These are phyloP conservation scores for Trichosurus vulpecula DNA, from an alignment of 2,797 vertebrate genomes.

Conservation along the genomic window DNA sequence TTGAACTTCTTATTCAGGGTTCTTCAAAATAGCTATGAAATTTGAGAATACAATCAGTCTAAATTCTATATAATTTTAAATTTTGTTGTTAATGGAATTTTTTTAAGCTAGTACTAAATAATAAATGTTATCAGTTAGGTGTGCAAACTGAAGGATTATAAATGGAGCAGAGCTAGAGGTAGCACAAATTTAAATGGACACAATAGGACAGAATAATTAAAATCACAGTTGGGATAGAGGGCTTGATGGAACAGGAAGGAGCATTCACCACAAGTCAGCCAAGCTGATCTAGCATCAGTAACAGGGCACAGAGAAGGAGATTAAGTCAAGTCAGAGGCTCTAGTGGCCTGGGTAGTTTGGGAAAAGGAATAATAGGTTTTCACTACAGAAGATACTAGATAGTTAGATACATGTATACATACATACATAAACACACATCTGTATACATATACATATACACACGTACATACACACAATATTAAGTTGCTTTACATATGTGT, in stretches of 20 bases:
- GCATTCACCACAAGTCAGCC: not conserved
- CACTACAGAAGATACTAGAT: not conserved
- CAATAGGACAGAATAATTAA: not conserved
- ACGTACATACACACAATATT: not conserved
- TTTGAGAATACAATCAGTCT: not conserved
- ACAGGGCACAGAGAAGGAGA: not conserved
- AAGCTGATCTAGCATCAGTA: not conserved
- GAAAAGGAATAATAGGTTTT: not conserved
- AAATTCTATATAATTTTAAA: not conserved
- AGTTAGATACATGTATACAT: too few species aligned
- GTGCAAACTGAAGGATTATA: not conserved
- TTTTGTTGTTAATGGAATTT: not conserved
- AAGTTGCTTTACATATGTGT: not conserved
- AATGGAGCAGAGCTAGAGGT: not conserved
- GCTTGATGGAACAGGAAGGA: not conserved
- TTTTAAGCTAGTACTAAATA: not conserved
- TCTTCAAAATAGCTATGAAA: not conserved
- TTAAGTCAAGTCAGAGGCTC: not conserved
- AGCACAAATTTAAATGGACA: not conserved
- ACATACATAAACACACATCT: too few species aligned
- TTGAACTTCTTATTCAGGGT: not conserved
- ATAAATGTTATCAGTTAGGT: not conserved
- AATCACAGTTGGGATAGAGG: not conserved
- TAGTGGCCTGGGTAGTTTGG: not conserved
- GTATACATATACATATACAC: not conserved